A percentile compares a stretch with the other conserved stretches of the same genome.
phyloP scores from a whole-genome alignment of 1,140 invertebrate genomes.

The Drosophila aff. region DNA sequence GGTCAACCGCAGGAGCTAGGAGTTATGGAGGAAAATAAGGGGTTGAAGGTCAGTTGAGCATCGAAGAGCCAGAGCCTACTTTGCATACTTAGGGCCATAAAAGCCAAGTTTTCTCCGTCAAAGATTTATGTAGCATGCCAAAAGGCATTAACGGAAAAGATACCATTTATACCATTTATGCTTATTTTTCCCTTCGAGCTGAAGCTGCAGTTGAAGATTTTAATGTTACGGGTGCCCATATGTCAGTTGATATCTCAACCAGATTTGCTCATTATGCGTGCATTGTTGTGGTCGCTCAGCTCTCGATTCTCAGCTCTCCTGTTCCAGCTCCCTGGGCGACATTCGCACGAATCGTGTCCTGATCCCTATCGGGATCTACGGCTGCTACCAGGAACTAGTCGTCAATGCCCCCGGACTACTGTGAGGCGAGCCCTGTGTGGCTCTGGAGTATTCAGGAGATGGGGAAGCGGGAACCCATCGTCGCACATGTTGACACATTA shows the following conservation, averaged over 20 bases:
- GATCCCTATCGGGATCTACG: conserved; percentile 55
- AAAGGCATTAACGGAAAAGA: conserved; percentile 53
- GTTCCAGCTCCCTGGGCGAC: conserved; percentile 45
- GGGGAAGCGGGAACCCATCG: conserved; percentile 18
- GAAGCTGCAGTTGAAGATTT: conserved; percentile 34
- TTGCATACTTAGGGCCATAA: conserved; percentile 75
- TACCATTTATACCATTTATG: conserved; percentile 26
- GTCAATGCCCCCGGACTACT: conserved; percentile 50
- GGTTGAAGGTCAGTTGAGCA: conserved; percentile 74
- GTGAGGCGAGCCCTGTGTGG: conserved; percentile 33
- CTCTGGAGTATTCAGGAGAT: not conserved
- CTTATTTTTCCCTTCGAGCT: conserved; percentile 13
- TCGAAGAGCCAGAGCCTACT: conserved; percentile 39
- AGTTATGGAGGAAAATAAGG: conserved; percentile 15
- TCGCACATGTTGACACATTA: conserved; percentile 83
- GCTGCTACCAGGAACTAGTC: conserved; percentile 74
- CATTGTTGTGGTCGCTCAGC: conserved; percentile 66
- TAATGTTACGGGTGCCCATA: conserved; percentile 53
- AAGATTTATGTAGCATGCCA: conserved; percentile 76
- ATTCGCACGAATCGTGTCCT: conserved; percentile 70
- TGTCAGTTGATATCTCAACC: conserved; percentile 46
- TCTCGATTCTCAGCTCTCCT: not conserved
- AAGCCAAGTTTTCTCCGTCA: conserved; percentile 60
- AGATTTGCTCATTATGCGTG: conserved; percentile 74
- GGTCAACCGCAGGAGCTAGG: conserved; percentile 71